phyloP scores from a whole-genome alignment of 2,113 vertebrate genomes.

The Phoenicopterus ruber region DNA sequence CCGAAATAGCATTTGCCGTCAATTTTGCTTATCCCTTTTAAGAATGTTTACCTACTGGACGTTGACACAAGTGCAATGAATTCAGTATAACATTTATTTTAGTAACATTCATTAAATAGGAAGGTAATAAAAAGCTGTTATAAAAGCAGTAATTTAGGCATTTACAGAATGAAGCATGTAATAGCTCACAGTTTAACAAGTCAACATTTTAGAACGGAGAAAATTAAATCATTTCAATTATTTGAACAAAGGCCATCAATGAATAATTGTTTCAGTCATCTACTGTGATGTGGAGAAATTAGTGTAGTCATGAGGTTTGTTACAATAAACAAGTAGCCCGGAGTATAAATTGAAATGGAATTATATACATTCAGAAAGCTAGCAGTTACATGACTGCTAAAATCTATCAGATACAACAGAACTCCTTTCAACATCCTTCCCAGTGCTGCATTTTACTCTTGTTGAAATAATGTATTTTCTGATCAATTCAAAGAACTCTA shows the following conservation, averaged over 20 bases:
- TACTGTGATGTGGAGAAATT: neutral
- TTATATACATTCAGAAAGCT: neutral
- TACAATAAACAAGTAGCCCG: neutral
- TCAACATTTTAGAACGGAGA: neutral
- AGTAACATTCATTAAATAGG: neutral
- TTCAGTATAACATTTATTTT: neutral
- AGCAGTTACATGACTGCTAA: neutral
- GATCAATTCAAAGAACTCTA: constrained; percentile 26
- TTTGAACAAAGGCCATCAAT: neutral
- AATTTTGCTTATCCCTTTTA: neutral
- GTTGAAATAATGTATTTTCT: constrained; percentile 26
- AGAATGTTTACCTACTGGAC: neutral
- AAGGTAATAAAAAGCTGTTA: neutral
- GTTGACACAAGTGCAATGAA: neutral
- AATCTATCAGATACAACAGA: neutral
- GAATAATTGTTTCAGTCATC: neutral
- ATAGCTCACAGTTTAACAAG: neutral
- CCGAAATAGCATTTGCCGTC: neutral
- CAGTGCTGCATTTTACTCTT: neutral
- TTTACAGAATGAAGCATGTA: neutral
- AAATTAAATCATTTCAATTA: neutral
- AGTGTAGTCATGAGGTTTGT: neutral
- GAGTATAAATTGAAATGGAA: neutral
- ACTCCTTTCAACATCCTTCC: neutral
- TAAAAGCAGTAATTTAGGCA: neutral